Evolutionary conservation across 53 echinoderm and acorn worm genomes (phyloP), one percentile per base, ranked within the genome.

Genomic region (Echinometra lucunter): DNA sequence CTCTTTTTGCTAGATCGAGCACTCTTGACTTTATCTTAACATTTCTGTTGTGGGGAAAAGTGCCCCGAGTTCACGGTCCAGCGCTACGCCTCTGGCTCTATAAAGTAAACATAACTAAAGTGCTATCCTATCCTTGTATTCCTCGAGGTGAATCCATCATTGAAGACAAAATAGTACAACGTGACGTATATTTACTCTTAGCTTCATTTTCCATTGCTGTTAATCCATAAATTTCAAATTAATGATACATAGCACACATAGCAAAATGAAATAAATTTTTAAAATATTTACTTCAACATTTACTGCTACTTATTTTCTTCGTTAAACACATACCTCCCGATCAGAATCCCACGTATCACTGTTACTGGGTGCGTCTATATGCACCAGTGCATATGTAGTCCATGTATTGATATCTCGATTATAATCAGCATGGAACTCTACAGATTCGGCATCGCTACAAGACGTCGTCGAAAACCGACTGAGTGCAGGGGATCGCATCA

Each of bases 321-420:
- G 85, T 94, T 45, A 94, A 58, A 94, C 94, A 83, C 94, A 94
- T 25, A 94, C 94, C 34, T 94, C 94, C 60, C 94, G 58, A 44
- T 94, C 94, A 9, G 94, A 94, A 60, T 94, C 94, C 94, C 94
- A 94, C 4, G 94, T 94, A 38, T 94, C 94, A 44, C 94, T 94
- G 44, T 94, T 94, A 83, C 94, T 94, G 1, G 94, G 83, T 58
- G 94, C 94, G 63, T 94, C 98, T 57, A 98, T 97, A 74, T 98
- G 98, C 6, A 97, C 97, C 94, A 98, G 94, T 21, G 98, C 97
- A 47, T 97, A 98, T 23, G 98, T 97, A 67, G 98, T 98, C 98
- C 98, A 98, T 17, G 98, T 98, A 66, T 98, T 98, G 17, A 98
- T 97, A 57, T 97, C 97, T 6, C 96, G 91, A 66, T 98, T 96